These are phyloP conservation scores for Centrocercus urophasianus DNA, from an alignment of 2,113 vertebrate genomes.

Conservation along the genomic window DNA sequence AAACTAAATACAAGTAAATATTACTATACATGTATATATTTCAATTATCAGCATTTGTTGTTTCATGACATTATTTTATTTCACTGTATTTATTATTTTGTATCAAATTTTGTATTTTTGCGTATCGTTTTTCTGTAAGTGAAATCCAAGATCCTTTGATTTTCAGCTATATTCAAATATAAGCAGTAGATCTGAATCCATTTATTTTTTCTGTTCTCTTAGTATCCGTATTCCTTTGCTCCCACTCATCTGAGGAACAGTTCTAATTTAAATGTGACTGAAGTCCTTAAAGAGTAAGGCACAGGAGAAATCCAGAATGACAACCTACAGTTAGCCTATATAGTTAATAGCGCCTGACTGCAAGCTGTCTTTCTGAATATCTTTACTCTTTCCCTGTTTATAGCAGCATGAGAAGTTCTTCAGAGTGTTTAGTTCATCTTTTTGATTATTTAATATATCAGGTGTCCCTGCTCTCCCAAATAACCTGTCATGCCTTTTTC, in stretches of 20 bases:
- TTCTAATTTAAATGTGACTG: neutral
- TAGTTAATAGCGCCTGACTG: neutral
- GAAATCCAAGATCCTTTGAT: neutral
- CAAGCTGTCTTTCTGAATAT: neutral
- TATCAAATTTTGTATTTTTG: neutral
- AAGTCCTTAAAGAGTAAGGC: neutral
- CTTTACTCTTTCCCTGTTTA: neutral
- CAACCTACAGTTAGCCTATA: neutral
- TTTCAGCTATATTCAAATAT: neutral
- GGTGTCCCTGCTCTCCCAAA: neutral
- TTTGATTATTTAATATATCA: neutral
- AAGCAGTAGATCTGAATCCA: neutral
- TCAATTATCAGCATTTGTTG: neutral
- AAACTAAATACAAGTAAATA: neutral
- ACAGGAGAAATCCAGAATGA: neutral
- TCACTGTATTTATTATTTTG: neutral
- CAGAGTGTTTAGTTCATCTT: neutral
- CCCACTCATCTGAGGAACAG: neutral
- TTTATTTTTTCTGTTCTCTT: neutral
- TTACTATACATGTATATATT: neutral
- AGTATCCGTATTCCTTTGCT: neutral
- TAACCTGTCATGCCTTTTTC: neutral
- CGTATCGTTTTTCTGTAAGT: neutral
- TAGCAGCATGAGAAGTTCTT: neutral
- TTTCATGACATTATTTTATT: neutral